Percentiles rank a stretch among this genome's conserved stretches.
Conservation (phyloP, 64 coral and sea anemone species). For the Porites australiensis region DNA sequence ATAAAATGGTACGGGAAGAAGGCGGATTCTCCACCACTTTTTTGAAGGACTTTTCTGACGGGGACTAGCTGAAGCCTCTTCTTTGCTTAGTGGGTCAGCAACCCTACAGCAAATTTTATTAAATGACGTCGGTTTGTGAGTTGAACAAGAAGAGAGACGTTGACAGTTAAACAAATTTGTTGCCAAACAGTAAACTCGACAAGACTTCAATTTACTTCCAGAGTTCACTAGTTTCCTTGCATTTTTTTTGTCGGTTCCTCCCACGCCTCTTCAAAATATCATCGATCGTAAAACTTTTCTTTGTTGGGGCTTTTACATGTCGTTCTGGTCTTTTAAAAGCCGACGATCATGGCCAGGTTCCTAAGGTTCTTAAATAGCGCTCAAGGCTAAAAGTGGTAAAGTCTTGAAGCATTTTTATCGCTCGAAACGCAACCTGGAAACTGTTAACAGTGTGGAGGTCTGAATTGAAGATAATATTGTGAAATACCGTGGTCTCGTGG, state of each 20-base stretch:
- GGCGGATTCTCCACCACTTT: no score
- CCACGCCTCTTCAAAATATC: constrained; percentile 20
- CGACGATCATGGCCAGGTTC: not conserved
- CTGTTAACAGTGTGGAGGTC: not conserved
- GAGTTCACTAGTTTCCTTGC: not conserved
- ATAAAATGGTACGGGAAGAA: no score
- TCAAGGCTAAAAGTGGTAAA: not conserved
- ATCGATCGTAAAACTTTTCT: constrained; percentile 32
- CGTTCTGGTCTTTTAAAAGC: not conserved
- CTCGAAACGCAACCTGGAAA: not conserved
- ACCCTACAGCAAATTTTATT: no score
- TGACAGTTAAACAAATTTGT: no score
- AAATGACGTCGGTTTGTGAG: no score
- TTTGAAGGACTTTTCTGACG: no score
- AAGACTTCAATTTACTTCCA: constrained; percentile 2
- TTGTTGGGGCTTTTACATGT: not conserved
- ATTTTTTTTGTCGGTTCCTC: not conserved
- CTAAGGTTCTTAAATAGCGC: not conserved
- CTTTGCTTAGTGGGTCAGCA: no score
- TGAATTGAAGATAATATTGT: not conserved
- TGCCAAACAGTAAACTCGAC: no score
- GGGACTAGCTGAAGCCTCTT: no score
- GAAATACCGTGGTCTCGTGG: not conserved
- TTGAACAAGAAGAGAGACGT: no score
- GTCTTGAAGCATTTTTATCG: not conserved